phyloP scores from a whole-genome alignment of 2,113 vertebrate species.

The Larimichthys polyactis region DNA sequence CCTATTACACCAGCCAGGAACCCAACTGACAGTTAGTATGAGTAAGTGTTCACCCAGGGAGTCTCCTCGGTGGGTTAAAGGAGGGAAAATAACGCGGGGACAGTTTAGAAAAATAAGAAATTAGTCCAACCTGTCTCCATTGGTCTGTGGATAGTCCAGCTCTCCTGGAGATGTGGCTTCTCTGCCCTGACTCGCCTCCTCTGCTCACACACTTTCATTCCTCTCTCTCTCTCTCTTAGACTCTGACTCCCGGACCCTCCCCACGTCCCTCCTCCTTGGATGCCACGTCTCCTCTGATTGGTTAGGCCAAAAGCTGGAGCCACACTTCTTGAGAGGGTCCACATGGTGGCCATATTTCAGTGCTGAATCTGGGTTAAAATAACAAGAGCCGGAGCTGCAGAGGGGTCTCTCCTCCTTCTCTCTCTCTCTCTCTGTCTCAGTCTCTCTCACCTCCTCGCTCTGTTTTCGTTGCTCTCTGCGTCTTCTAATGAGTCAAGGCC shows the following conservation, averaged over 20 bases:
- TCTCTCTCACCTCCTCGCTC: constrained; percentile 57
- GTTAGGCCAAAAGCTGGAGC: constrained; percentile 42
- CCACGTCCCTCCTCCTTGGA: constrained; percentile 47
- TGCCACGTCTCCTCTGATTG: constrained; percentile 59
- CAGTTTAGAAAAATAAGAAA: constrained; percentile 2
- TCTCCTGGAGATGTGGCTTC: constrained; percentile 68
- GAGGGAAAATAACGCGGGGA: not conserved
- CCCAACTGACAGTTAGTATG: not conserved
- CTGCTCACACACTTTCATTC: constrained; percentile 56
- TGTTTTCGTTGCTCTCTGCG: constrained; percentile 43
- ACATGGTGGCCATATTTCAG: constrained; percentile 80
- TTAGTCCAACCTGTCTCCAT: constrained; percentile 71
- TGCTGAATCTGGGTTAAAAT: constrained; percentile 81
- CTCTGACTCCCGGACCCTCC: constrained; percentile 49
- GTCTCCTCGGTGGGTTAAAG: not conserved
- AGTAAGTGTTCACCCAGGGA: not conserved
- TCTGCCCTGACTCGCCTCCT: constrained; percentile 56
- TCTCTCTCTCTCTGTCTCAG: constrained; percentile 22
- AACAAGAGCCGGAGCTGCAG: constrained; percentile 67
- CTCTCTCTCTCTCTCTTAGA: constrained; percentile 42
- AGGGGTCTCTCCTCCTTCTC: constrained; percentile 39
- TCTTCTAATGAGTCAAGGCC: constrained; percentile 46
- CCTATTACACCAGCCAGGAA: constrained; percentile 10
- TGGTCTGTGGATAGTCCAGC: constrained; percentile 54
- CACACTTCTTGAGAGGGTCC: constrained; percentile 72